Conservation (phyloP, 1,140 invertebrate genomes). For the Drosophila miranda region DNA sequence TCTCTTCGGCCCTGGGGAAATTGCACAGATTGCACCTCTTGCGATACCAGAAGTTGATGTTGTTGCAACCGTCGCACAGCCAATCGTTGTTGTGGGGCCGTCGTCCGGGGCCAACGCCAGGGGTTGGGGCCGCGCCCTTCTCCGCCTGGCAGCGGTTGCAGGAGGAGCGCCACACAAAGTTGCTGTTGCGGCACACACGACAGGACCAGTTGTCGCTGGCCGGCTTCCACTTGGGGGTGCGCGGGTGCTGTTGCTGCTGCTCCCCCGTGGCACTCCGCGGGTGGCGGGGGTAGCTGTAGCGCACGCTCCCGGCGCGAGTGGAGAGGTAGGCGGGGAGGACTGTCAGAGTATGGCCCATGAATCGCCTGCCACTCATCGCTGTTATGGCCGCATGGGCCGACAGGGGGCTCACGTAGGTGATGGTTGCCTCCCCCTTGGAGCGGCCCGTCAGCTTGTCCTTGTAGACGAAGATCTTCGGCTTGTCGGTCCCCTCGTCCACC, state of each 20-base stretch:
- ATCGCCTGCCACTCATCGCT: constrained; percentile 42
- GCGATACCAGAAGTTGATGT: constrained; percentile 65
- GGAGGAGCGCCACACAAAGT: constrained; percentile 61
- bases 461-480: constrained; percentile 68
- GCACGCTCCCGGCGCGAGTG: constrained; percentile 41
- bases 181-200: constrained; percentile 55
- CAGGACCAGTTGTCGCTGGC: constrained; percentile 65
- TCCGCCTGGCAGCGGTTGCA: constrained; percentile 57
- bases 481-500: constrained; percentile 38
- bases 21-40: constrained; percentile 60
- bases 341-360: constrained; percentile 47
- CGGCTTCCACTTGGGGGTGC: constrained; percentile 60
- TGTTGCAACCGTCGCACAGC: constrained; percentile 52
- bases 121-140: constrained; percentile 12
- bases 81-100: constrained; percentile 44
- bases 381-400: constrained; percentile 55
- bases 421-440: constrained; percentile 65
- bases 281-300: constrained; percentile 46
- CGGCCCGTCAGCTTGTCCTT: constrained; percentile 63
- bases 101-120: background rate
- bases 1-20: constrained; percentile 25
- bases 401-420: constrained; percentile 52
- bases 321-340: constrained; percentile 65
- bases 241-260: constrained; percentile 30
- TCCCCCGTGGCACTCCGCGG: constrained; percentile 6